These are phyloP conservation scores for Brachyhypopomus gauderio DNA, from an alignment of 2,113 vertebrate species.

Conservation along the genomic window DNA sequence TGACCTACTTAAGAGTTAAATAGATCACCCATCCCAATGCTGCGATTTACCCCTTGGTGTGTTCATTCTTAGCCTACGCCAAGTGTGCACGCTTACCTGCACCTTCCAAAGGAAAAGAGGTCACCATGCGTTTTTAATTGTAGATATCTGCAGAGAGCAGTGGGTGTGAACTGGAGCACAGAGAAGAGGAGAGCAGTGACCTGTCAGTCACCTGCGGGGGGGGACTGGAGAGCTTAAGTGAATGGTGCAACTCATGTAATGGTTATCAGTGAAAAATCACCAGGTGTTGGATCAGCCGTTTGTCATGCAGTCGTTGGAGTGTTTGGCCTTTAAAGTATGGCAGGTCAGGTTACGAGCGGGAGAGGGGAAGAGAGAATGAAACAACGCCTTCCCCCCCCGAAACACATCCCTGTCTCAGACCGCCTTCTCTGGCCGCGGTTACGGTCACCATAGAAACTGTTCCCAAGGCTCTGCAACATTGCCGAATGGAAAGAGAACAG, in stretches of 20 bases:
- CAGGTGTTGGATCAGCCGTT: background rate
- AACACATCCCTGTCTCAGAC: slow-evolving; percentile 43
- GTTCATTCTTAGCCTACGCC: background rate
- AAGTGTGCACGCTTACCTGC: background rate
- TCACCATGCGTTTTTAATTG: background rate
- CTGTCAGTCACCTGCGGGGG: background rate
- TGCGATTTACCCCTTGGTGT: background rate
- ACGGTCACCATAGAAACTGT: slow-evolving; percentile 53
- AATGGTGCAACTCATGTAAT: background rate
- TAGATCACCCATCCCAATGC: background rate
- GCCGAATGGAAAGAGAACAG: slow-evolving; percentile 52
- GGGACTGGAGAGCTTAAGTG: background rate
- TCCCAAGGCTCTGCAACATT: slow-evolving; percentile 53
- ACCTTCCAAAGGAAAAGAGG: background rate
- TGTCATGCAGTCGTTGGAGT: background rate
- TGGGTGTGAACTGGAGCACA: background rate
- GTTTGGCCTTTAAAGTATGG: background rate
- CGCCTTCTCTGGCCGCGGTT: slow-evolving; percentile 48
- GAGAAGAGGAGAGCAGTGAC: background rate
- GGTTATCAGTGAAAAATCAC: background rate
- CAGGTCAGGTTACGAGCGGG: slow-evolving; percentile 15
- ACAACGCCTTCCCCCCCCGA: slow-evolving; percentile 29
- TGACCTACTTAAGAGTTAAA: too few species aligned
- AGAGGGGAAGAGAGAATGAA: background rate
- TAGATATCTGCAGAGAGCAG: background rate